A percentile compares a stretch with the other conserved stretches of the same genome.
Evolutionary conservation across 2,113 vertebrate species (phyloP).

Genomic region (Struthidea cinerea): DNA sequence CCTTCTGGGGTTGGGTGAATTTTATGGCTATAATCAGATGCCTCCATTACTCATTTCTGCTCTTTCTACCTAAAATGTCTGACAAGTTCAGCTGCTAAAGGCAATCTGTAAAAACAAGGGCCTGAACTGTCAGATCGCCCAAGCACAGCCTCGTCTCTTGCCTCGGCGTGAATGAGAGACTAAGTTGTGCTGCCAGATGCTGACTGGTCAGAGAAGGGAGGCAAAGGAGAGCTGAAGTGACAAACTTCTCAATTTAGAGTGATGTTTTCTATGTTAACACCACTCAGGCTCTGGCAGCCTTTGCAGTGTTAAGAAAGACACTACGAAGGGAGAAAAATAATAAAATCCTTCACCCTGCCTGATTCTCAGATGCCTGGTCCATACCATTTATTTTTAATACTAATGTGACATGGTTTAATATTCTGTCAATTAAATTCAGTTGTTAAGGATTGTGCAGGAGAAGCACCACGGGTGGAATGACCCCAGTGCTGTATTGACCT

Average conservation of each 20-base stretch:
- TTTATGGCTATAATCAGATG: conserved; percentile 15
- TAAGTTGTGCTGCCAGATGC: neutral
- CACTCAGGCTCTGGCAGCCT: neutral
- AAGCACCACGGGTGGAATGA: neutral
- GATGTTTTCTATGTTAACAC: neutral
- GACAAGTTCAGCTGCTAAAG: conserved; percentile 33
- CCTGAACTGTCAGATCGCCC: neutral
- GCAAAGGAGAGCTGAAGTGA: neutral
- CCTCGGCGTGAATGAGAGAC: conserved; percentile 8
- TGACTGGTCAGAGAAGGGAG: neutral
- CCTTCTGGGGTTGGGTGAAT: conserved; percentile 31
- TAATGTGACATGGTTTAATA: conserved; percentile 40
- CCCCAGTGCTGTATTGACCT: rapidly evolving
- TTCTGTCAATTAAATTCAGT: conserved; percentile 55
- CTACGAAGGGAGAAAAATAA: neutral
- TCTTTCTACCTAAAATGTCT: conserved; percentile 47
- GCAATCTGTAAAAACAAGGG: neutral
- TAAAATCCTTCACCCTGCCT: neutral
- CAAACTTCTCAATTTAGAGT: conserved; percentile 28
- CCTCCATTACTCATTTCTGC: conserved; percentile 42
- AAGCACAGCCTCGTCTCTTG: neutral
- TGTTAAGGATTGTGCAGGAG: neutral
- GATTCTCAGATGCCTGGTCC: conserved; percentile 32
- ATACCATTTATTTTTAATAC: conserved; percentile 61
- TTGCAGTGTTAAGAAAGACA: conserved; percentile 28